phyloP scores from a whole-genome alignment of 2,113 vertebrate species.

The Lycaon pictus region DNA sequence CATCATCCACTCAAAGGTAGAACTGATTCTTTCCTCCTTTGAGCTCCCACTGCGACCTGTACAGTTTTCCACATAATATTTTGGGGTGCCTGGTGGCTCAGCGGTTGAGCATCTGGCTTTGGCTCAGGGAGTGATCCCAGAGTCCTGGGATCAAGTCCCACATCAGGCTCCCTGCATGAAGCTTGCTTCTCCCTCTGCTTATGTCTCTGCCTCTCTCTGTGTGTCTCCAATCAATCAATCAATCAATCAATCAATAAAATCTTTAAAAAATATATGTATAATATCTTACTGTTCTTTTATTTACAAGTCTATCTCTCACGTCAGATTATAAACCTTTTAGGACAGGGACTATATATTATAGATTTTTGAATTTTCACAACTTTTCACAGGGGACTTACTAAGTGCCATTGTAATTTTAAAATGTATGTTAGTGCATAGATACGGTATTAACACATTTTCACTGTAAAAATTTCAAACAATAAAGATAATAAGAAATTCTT shows the following conservation, averaged over 20 bases:
- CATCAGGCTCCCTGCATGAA: too few species aligned
- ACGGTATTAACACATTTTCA: background rate
- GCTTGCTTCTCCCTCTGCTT: too few species aligned
- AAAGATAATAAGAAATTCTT: background rate
- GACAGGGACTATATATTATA: background rate
- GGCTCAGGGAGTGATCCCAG: too few species aligned
- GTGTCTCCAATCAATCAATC: too few species aligned
- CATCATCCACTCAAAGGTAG: background rate
- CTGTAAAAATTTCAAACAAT: background rate
- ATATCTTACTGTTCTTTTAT: background rate
- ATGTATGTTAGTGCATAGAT: background rate
- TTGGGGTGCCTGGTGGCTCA: too few species aligned
- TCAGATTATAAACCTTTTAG: background rate
- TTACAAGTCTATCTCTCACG: too few species aligned
- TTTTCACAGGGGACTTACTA: background rate
- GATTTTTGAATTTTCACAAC: background rate
- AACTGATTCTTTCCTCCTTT: background rate
- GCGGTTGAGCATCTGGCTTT: too few species aligned
- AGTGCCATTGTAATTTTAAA: slow-evolving; percentile 4
- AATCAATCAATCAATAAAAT: too few species aligned
- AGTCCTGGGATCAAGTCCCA: too few species aligned
- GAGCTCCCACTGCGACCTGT: background rate
- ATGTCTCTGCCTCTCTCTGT: too few species aligned
- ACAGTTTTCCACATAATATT: background rate
- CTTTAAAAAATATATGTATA: too few species aligned